phyloP scores from a whole-genome alignment of 1,140 invertebrate species.

The Amyelois transitella region DNA sequence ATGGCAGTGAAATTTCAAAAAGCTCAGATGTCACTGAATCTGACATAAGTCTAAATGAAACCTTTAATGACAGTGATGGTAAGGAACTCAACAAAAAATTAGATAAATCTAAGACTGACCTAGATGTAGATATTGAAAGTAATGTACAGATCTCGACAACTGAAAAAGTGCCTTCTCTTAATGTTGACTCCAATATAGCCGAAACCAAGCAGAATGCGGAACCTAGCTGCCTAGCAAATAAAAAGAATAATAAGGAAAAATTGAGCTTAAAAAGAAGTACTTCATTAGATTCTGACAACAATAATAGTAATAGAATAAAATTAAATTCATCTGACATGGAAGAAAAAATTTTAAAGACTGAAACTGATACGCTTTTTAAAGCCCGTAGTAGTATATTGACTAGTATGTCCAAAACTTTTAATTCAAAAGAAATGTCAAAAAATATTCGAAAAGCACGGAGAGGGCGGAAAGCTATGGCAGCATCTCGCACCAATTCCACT shows the following conservation, averaged over 20 bases:
- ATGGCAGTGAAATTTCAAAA: conserved; percentile 75
- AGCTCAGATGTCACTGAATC: conserved; percentile 76
- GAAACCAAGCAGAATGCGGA: conserved; percentile 54
- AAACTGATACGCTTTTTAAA: conserved; percentile 63
- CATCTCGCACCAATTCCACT: conserved; percentile 24
- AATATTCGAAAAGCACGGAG: conserved; percentile 65
- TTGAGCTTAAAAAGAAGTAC: conserved; percentile 71
- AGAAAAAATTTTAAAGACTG: conserved; percentile 67
- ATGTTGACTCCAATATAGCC: conserved; percentile 56
- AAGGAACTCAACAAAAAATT: conserved; percentile 70
- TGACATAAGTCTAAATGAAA: conserved; percentile 77
- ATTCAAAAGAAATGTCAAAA: conserved; percentile 63
- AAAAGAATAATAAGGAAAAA: conserved; percentile 55
- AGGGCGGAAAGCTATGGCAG: conserved; percentile 47
- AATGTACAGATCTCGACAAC: conserved; percentile 70
- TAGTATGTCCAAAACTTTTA: conserved; percentile 70
- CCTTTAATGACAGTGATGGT: conserved; percentile 62
- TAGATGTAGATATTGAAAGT: conserved; percentile 70
- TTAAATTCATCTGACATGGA: conserved; percentile 62
- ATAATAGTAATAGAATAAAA: conserved; percentile 72
- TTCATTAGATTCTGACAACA: conserved; percentile 71
- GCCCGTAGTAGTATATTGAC: conserved; percentile 69
- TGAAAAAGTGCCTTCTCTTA: conserved; percentile 71
- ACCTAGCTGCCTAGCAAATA: conserved; percentile 47
- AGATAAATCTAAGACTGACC: conserved; percentile 70